Conservation (phyloP, 1,140 invertebrate species). For the Pseudomyrmex dendroicus region DNA sequence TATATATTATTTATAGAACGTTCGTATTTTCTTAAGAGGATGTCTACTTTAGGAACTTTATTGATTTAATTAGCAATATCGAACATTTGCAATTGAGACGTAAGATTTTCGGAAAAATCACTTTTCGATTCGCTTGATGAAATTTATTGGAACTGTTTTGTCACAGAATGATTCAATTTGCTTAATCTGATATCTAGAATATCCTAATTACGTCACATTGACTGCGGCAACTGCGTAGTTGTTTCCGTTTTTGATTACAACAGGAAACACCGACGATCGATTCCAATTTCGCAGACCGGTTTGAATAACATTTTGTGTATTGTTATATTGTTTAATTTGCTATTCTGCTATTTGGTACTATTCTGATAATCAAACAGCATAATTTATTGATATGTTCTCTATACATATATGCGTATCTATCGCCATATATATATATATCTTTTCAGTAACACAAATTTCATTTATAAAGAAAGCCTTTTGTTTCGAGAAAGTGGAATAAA, state of each 20-base stretch:
- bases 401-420: not conserved
- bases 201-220: conserved; percentile 36
- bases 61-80: too few species aligned
- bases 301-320: conserved; percentile 34
- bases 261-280: conserved; percentile 27
- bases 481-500: not conserved
- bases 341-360: not conserved
- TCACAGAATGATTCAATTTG: conserved; percentile 14
- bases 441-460: not conserved
- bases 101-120: not conserved
- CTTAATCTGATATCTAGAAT: conserved; percentile 29
- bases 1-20: not conserved
- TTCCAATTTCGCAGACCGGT: conserved; percentile 1
- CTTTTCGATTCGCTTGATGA: not conserved
- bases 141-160: not conserved
- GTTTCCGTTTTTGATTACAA: conserved; percentile 46
- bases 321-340: not conserved
- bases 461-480: not conserved
- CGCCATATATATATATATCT: not conserved
- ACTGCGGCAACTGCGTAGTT: conserved; percentile 27
- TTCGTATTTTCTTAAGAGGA: not conserved
- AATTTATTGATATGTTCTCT: not conserved
- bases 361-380: not conserved
- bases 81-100: too few species aligned
- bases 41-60: too few species aligned